Percentiles rank a stretch among this genome's conserved stretches.
Evolutionary conservation across 2,797 vertebrate species (phyloP).

Genomic region (Crocidura indochinensis): DNA sequence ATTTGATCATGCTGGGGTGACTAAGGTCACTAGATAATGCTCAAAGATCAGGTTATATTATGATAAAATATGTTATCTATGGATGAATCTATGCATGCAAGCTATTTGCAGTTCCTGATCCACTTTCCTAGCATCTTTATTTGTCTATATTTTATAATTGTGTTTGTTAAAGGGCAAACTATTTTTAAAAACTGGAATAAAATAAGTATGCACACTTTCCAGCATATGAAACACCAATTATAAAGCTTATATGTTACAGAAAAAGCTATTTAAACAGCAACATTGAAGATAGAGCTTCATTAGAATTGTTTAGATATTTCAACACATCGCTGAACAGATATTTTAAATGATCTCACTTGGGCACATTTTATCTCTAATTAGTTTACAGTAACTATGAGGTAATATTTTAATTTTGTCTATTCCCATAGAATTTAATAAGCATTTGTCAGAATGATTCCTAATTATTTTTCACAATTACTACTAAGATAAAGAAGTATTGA

Average conservation of each 20-base stretch:
- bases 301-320: conserved; percentile 42
- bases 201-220: background rate
- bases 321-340: background rate
- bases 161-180: background rate
- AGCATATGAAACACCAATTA: background rate
- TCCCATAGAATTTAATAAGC: conserved; percentile 3
- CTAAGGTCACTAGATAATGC: too few species aligned
- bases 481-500: conserved; percentile 24
- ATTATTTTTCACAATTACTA: conserved; percentile 32
- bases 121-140: background rate
- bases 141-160: background rate
- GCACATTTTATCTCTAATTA: conserved; percentile 7
- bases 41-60: too few species aligned
- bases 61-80: too few species aligned
- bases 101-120: too few species aligned
- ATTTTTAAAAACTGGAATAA: conserved; percentile 44
- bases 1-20: too few species aligned
- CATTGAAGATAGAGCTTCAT: background rate
- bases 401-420: conserved; percentile 17
- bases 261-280: conserved; percentile 16
- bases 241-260: background rate
- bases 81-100: too few species aligned
- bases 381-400: conserved; percentile 11
- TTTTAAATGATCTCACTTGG: conserved; percentile 52
- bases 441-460: conserved; percentile 46